These are phyloP conservation scores for Heliconius melpomene DNA, from an alignment of 1,140 invertebrate genomes.

Conservation along the genomic window DNA sequence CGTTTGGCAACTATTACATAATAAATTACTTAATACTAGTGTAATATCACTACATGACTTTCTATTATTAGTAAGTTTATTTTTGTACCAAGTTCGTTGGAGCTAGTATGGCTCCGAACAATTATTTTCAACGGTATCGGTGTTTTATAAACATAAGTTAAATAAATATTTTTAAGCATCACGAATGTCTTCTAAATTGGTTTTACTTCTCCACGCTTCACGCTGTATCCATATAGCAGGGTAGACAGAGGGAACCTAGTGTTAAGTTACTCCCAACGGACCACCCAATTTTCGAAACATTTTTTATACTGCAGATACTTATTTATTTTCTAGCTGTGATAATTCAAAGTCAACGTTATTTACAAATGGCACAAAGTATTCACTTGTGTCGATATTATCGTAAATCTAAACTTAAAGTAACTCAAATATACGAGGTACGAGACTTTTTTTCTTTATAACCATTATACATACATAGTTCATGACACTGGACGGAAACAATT, in stretches of 20 bases:
- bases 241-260: too few species aligned
- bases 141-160: neutral
- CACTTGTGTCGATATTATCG: conserved; percentile 63
- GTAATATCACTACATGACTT: conserved; percentile 60
- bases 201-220: neutral
- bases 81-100: neutral
- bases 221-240: too few species aligned
- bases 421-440: conserved; percentile 29
- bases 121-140: conserved; percentile 4
- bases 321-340: conserved; percentile 30
- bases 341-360: conserved; percentile 29
- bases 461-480: conserved; percentile 45
- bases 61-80: conserved; percentile 11
- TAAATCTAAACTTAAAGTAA: conserved; percentile 25
- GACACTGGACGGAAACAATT: conserved; percentile 67
- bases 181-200: neutral
- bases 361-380: conserved; percentile 74
- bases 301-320: neutral
- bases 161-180: neutral
- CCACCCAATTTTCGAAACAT: too few species aligned
- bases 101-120: neutral
- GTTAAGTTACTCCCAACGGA: too few species aligned
- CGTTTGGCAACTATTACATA: conserved; percentile 48
- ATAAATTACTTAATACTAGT: conserved; percentile 71
- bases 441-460: conserved; percentile 22